phyloP scores from a whole-genome alignment of 2,113 vertebrate genomes.

The Heterochromis multidens region DNA sequence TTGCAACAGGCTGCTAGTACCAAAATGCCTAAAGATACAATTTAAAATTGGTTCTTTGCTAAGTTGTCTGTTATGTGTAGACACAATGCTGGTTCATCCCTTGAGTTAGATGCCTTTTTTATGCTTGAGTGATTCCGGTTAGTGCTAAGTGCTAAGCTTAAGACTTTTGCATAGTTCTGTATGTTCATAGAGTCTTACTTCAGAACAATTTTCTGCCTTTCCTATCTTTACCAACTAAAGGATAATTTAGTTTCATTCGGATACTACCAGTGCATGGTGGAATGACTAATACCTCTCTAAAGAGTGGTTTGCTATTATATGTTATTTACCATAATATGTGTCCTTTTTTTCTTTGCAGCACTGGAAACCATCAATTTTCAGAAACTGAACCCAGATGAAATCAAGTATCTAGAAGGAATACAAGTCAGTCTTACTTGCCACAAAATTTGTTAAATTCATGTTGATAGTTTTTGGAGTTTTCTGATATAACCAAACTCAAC shows the following conservation, averaged over 20 bases:
- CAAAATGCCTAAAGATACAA: not conserved
- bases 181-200: not conserved
- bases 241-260: not conserved
- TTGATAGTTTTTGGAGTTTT: not conserved
- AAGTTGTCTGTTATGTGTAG: not conserved
- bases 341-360: conserved; percentile 15
- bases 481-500: not conserved
- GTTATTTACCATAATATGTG: not conserved
- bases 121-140: not conserved
- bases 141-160: not conserved
- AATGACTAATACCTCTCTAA: not conserved
- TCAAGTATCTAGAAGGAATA: conserved; percentile 72
- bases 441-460: not conserved
- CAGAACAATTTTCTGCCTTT: not conserved
- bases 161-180: not conserved
- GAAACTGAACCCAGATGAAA: conserved; percentile 69
- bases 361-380: conserved; percentile 88
- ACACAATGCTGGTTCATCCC: not conserved
- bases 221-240: not conserved
- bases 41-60: not conserved
- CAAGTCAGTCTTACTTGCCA: conserved; percentile 67
- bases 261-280: not conserved
- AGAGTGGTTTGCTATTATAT: not conserved
- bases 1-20: not conserved
- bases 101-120: not conserved